A percentile compares a stretch with the other conserved stretches of the same genome.
Evolutionary conservation across 2,113 vertebrate species (phyloP).

Genomic region (Amazona guildingii): DNA sequence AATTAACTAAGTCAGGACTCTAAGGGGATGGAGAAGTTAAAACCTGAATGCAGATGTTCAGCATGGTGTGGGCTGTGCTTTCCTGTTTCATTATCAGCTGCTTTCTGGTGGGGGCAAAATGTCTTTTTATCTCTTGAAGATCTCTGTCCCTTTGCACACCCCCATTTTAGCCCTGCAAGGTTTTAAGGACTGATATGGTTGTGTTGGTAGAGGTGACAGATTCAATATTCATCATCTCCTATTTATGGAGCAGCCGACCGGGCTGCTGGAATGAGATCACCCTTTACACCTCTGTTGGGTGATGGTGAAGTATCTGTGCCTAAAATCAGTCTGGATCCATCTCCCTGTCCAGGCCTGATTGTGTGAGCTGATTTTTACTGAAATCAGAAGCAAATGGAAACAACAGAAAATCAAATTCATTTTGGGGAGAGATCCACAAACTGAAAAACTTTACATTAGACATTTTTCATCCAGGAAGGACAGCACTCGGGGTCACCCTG

Average conservation of each 20-base stretch:
- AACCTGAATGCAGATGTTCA: background rate
- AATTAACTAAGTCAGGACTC: background rate
- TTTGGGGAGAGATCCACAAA: background rate
- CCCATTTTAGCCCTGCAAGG: background rate
- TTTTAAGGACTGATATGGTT: background rate
- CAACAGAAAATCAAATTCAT: background rate
- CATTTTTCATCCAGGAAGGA: background rate
- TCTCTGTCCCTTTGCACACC: background rate
- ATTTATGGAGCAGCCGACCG: background rate
- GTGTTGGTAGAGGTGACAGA: background rate
- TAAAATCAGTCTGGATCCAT: background rate
- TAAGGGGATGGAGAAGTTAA: background rate
- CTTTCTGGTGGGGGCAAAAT: background rate
- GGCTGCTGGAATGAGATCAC: background rate
- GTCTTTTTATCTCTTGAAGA: background rate
- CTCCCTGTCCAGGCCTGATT: background rate
- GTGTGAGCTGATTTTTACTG: background rate
- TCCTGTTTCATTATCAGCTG: background rate
- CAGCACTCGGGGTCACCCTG: background rate
- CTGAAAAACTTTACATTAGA: background rate
- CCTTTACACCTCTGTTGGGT: background rate
- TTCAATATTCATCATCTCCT: background rate
- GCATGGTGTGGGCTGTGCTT: background rate
- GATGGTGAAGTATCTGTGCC: background rate
- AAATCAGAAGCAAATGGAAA: background rate